A percentile compares a stretch with the other conserved stretches of the same genome.
Conservation (phyloP, 1,140 invertebrate genomes). For the Psilanteris sp. region DNA sequence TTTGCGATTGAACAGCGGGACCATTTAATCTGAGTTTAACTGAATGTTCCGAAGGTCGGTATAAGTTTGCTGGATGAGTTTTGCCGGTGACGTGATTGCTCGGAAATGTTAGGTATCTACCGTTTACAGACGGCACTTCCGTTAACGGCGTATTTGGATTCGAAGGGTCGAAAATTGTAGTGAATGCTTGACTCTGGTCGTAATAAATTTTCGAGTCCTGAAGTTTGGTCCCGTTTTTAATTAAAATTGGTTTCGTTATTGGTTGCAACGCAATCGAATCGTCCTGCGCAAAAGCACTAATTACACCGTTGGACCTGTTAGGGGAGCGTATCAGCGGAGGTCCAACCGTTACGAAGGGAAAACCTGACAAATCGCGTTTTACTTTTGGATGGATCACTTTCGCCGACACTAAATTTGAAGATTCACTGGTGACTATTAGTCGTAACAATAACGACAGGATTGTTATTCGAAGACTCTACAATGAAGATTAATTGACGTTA, state of each 20-base stretch:
- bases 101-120: conserved; percentile 16
- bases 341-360: conserved; percentile 4
- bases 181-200: too few species aligned
- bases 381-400: conserved; percentile 6
- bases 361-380: conserved; percentile 38
- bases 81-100: conserved; percentile 24
- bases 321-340: neutral
- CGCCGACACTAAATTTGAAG: conserved; percentile 7
- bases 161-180: conserved; percentile 7
- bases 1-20: conserved; percentile 18
- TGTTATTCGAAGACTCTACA: conserved; percentile 37
- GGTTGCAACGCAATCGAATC: neutral
- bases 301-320: conserved; percentile 4
- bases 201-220: too few species aligned
- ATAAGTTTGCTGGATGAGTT: conserved; percentile 15
- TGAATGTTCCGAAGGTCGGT: conserved; percentile 1
- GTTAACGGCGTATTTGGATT: conserved; percentile 29
- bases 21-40: conserved; percentile 1
- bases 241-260: neutral
- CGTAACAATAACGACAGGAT: conserved; percentile 33
- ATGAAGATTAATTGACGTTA: conserved; percentile 24
- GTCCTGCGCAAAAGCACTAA: conserved; percentile 10
- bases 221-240: conserved; percentile 2
- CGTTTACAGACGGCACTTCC: conserved; percentile 20
- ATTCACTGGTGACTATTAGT: conserved; percentile 22